Conservation (phyloP, 2,888 invertebrate genomes). For the Drosophila barbarae region DNA sequence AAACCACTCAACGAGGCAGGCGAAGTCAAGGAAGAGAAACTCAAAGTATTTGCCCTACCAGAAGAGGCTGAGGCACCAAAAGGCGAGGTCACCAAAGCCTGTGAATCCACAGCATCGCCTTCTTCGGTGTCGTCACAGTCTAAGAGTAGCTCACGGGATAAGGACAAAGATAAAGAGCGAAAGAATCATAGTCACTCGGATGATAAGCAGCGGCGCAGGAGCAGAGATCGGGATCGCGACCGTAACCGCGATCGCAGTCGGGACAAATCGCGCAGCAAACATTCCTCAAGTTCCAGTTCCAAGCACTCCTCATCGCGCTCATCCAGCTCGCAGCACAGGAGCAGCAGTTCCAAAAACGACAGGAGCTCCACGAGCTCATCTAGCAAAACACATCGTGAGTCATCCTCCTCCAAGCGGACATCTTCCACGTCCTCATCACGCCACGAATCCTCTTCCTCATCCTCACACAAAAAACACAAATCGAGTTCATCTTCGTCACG, state of each 20-base stretch:
- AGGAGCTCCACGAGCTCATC: constrained; percentile 52
- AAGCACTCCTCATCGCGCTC: constrained; percentile 64
- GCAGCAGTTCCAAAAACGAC: constrained; percentile 59
- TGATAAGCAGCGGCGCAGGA: constrained; percentile 48
- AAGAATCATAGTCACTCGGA: constrained; percentile 52
- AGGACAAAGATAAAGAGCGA: constrained; percentile 49
- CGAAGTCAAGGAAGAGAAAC: constrained; percentile 15
- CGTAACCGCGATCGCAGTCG: constrained; percentile 51
- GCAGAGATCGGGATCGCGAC: constrained; percentile 49
- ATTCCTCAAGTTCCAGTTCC: constrained; percentile 56
- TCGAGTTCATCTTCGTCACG: constrained; percentile 62
- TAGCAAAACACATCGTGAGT: constrained; percentile 53
- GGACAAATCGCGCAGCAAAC: constrained; percentile 56
- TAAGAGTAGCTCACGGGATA: constrained; percentile 65
- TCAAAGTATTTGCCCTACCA: neutral
- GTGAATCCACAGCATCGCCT: constrained; percentile 53
- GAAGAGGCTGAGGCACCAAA: constrained; percentile 9
- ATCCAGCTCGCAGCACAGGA: constrained; percentile 59
- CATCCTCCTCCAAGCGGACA: constrained; percentile 56
- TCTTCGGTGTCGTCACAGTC: constrained; percentile 67
- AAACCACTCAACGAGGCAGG: neutral
- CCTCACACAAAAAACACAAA: constrained; percentile 56
- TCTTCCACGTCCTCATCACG: constrained; percentile 49
- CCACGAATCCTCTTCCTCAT: constrained; percentile 43
- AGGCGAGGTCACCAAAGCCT: constrained; percentile 38